phyloP scores from a whole-genome alignment of 2,113 vertebrate species.

The Sphaerodactylus townsendi region DNA sequence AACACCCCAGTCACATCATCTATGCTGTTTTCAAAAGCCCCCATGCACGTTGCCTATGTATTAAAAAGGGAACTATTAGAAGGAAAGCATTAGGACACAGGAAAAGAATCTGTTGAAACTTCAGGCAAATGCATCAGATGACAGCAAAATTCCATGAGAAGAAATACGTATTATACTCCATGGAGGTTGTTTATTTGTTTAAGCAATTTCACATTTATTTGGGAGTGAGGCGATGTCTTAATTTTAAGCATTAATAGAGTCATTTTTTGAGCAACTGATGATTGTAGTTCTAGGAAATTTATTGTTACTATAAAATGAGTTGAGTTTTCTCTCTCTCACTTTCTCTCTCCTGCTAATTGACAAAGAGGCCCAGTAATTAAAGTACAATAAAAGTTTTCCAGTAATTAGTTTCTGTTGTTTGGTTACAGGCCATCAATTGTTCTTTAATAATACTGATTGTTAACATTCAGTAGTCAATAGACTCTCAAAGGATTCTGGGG shows the following conservation, averaged over 20 bases:
- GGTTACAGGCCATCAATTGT: conserved; percentile 87
- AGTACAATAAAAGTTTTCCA: conserved; percentile 74
- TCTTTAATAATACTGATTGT: conserved; percentile 84
- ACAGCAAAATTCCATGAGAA: neutral
- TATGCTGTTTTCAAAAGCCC: neutral
- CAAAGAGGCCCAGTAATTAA: conserved; percentile 85
- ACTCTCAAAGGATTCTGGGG: conserved; percentile 78
- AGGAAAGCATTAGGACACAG: conserved; percentile 20
- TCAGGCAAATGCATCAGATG: conserved; percentile 8
- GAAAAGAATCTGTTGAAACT: conserved; percentile 22
- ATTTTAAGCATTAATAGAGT: conserved; percentile 68
- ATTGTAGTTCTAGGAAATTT: conserved; percentile 65
- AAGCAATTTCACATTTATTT: conserved; percentile 50
- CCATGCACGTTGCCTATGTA: neutral
- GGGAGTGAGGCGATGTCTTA: conserved; percentile 58
- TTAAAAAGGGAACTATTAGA: conserved; percentile 2
- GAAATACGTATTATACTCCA: conserved; percentile 47
- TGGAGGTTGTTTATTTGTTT: conserved; percentile 37
- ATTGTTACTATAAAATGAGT: conserved; percentile 73
- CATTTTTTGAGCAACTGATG: conserved; percentile 58
- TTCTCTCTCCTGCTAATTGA: conserved; percentile 77
- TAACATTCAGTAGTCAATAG: conserved; percentile 77
- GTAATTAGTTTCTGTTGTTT: conserved; percentile 82
- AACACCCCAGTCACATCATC: neutral
- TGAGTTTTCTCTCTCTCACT: conserved; percentile 62